Evolutionary conservation across 2,797 vertebrate species (phyloP).

Genomic region (Cyclura pinguis): DNA sequence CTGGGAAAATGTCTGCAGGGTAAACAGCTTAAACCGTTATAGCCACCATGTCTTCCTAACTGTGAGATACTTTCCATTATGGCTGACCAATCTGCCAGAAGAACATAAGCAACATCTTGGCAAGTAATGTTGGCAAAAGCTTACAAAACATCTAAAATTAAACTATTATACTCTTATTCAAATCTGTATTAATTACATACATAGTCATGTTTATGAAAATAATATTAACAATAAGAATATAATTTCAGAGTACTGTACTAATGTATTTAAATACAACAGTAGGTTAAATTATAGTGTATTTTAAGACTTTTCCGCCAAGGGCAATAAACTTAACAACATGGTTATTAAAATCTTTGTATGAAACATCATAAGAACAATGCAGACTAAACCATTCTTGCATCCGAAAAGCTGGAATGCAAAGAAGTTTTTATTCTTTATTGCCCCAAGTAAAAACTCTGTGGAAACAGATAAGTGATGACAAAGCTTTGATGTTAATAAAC

Average conservation of each 20-base stretch:
- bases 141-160: conserved; percentile 68
- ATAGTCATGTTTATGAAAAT: conserved; percentile 57
- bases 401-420: conserved; percentile 77
- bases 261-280: conserved; percentile 67
- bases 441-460: conserved; percentile 79
- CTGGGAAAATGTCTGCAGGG: neutral
- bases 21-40: neutral
- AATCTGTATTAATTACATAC: conserved; percentile 53
- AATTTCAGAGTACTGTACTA: conserved; percentile 64
- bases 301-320: conserved; percentile 67
- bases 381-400: conserved; percentile 74
- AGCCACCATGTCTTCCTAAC: neutral
- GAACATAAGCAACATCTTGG: conserved; percentile 8
- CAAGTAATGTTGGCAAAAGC: conserved; percentile 31
- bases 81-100: neutral
- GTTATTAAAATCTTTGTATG: conserved; percentile 75
- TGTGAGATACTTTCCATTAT: neutral
- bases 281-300: conserved; percentile 73
- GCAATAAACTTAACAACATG: conserved; percentile 77
- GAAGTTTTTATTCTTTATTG: conserved; percentile 76
- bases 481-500: conserved; percentile 87
- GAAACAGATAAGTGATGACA: conserved; percentile 82
- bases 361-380: conserved; percentile 74
- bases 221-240: conserved; percentile 62
- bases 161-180: conserved; percentile 61